Base-by-base conservation (phyloP, 2,113 vertebrate genomes). In the Syngnathus typhle region DNA sequence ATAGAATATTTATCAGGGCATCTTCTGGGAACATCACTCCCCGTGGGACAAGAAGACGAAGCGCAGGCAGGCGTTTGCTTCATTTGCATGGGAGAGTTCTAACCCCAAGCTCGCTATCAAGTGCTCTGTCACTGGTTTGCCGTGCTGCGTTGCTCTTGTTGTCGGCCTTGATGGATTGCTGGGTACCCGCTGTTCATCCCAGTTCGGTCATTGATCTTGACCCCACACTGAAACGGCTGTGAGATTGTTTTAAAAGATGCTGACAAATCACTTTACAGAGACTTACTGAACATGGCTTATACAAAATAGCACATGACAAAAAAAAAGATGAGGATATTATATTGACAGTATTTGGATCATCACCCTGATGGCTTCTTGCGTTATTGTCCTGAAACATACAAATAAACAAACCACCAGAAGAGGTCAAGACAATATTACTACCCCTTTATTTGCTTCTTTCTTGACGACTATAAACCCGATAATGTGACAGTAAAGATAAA, bases 201-300 rank as follows among this genome's bases (percentile, higher is more conserved):
- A 56, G 54, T 56, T 56, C 8, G 9, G 23, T 32, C 11, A 56
- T 32, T 56, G 54, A 16, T 56, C 54, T 32, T 56, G 54, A 56
- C 54, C 10, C 54, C 23, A 13, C 23, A 32, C 54, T 32, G 23
- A 56, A 56, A 7, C 15, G 4, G 32, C 4, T 32, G 1, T 54
- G 51, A 55, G 54, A 15, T 56, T 56, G 11, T 54, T 54, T 54
- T 23, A 54, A 54, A 54, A 54, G 21, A 54, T 54, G 52, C 52
- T 23, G 52, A n/a, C 52, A 54, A 54, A 23, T 56, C 23, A 15
- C 54, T 56, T 56, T 16, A 15, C 6, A 32, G 12, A 23, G 23
- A 32, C 23, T 32, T 54, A 5, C 19, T 55, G 52, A 13, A 55
- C 5, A 55, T 55, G 52, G 0, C 9, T 55, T 27, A 6, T 49